Conservation (phyloP, 2,797 vertebrate species). For the Leptatherina wallacei region DNA sequence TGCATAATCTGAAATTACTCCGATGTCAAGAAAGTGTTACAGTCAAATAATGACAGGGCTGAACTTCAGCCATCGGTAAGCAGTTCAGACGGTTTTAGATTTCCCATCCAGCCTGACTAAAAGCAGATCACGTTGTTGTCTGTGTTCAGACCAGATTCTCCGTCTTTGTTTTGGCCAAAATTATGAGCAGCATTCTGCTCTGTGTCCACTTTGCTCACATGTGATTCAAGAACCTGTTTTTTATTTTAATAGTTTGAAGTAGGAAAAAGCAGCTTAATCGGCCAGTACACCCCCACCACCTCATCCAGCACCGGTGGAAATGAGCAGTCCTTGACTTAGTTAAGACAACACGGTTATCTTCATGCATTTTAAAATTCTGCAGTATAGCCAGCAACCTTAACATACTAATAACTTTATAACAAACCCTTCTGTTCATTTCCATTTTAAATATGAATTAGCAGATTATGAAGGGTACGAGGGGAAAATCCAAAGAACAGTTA, state of each 20-base stretch:
- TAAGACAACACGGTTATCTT: background rate
- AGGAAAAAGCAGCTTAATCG: background rate
- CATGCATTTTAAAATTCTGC: background rate
- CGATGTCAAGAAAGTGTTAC: slow-evolving; percentile 46
- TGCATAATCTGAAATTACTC: slow-evolving; percentile 51
- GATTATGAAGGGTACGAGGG: too few relatives aligned
- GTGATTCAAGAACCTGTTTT: background rate
- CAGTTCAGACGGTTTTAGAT: slow-evolving; percentile 43
- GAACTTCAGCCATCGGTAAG: slow-evolving; percentile 40
- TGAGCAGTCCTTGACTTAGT: background rate
- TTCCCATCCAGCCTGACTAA: slow-evolving; percentile 20
- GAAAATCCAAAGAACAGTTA: background rate
- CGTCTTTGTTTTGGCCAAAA: background rate
- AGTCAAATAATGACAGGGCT: slow-evolving; percentile 52
- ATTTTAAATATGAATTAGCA: too few relatives aligned
- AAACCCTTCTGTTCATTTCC: background rate
- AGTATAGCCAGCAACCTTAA: background rate
- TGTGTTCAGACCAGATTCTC: slow-evolving; percentile 21
- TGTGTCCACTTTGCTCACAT: background rate
- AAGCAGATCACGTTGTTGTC: slow-evolving; percentile 4
- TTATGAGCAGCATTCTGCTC: background rate
- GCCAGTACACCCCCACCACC: background rate
- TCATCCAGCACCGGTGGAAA: background rate
- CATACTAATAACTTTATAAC: background rate
- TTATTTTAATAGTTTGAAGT: background rate